Evolutionary conservation across 2,113 vertebrate genomes (phyloP).

Genomic region (Hoplias malabaricus): DNA sequence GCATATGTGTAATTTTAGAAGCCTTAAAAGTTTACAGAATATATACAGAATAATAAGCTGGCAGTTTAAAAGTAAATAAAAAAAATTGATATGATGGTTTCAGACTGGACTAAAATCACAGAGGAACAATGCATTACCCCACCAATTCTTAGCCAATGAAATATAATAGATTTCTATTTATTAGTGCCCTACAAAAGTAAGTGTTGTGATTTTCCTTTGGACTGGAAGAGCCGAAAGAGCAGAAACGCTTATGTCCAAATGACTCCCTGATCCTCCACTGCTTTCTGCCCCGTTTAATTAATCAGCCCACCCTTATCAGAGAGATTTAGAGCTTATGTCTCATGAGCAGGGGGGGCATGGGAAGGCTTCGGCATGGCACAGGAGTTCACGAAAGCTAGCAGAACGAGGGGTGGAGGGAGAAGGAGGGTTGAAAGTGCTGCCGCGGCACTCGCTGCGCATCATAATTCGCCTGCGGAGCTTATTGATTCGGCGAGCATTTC

Average conservation of each 20-base stretch:
- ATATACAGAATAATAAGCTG: too few relatives aligned
- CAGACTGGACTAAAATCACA: too few relatives aligned
- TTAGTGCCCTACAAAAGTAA: too few relatives aligned
- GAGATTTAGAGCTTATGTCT: constrained; percentile 37
- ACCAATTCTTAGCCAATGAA: too few relatives aligned
- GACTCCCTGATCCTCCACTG: background rate
- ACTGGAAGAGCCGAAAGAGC: background rate
- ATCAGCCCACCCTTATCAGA: constrained; percentile 10
- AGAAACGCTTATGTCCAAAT: background rate
- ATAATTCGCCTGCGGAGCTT: constrained; percentile 28
- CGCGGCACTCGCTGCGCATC: constrained; percentile 11
- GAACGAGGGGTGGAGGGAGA: background rate
- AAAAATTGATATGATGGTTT: too few relatives aligned
- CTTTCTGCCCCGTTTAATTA: constrained; percentile 29
- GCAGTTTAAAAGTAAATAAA: too few relatives aligned
- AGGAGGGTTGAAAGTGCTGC: background rate
- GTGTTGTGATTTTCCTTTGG: too few relatives aligned
- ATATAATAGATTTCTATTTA: too few relatives aligned
- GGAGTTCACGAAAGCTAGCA: constrained; percentile 14
- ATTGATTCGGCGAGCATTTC: constrained; percentile 44
- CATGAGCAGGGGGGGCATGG: constrained; percentile 21
- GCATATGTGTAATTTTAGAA: too few relatives aligned
- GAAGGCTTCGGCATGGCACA: background rate
- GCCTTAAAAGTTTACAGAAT: too few relatives aligned
- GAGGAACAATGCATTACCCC: too few relatives aligned